Evolutionary conservation across 2,797 vertebrate genomes (phyloP), one percentile per base, ranked within the genome.

Genomic region (Hydrophis major): DNA sequence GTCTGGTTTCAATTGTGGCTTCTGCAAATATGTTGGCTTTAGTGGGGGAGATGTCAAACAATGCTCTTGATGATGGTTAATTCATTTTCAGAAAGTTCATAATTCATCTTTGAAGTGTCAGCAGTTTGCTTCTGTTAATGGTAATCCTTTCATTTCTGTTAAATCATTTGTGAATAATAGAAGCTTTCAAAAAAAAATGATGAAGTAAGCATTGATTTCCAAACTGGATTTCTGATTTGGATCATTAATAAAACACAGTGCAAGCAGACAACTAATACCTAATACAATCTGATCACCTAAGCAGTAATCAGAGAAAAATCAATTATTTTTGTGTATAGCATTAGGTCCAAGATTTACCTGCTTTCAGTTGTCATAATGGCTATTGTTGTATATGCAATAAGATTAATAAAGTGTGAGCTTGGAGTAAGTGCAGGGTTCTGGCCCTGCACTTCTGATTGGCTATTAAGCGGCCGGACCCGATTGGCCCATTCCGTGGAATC

Each of bases 161-260:
- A 97, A 97, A 97, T 98, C 98, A 98, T 98, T 98, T 98, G 97
- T 97, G 96, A 98, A 97, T 98, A 98, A 98, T 97, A 98, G 97
- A 97, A 98, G 97, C 97, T 98, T 98, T 97, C 95, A 92, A 97
- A 97, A 97, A 98, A 97, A 97, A 97, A 97, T 98, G 98, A 98
- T 98, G 98, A 98, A 98, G 97, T 96, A 98, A 97, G 95, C 97
- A 98, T 98, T 97, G 98, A 98, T 98, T 98, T 97, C 97, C 97
- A 98, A 97, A 97, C 95, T 97, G 97, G 96, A 95, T 97, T 97
- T 97, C 96, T 98, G 97, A 97, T 97, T 96, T 96, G 94, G 94
- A 96, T 94, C 95, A 97, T 97, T 98, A 98, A 98, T 98, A 98
- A 98, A 97, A 97, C 96, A 96, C 95, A 93, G 96, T 96, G 96